Conservation (phyloP, 2,113 vertebrate genomes). For the Chlorodrepanis virens region DNA sequence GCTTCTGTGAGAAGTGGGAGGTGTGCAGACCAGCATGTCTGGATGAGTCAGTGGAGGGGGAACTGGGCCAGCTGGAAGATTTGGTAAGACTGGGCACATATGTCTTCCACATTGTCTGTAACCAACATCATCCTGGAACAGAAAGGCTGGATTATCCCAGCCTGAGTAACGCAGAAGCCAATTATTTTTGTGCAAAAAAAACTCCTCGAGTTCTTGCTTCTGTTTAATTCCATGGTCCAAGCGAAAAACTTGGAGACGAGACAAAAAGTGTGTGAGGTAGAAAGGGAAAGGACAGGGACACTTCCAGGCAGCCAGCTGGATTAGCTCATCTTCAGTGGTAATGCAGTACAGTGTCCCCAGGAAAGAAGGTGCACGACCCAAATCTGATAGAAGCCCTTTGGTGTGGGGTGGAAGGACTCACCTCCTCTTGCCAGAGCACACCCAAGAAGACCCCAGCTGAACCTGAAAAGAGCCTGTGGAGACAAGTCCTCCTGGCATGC, state of each 20-base stretch:
- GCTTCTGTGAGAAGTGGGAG: not conserved
- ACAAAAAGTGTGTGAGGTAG: not conserved
- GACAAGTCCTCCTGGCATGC: not conserved
- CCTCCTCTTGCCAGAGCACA: not conserved
- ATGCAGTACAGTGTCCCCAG: accelerated
- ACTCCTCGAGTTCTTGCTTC: not conserved
- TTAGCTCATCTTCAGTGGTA: not conserved
- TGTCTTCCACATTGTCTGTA: not conserved
- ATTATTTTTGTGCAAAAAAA: not conserved
- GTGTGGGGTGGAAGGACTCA: not conserved
- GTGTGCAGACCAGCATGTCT: not conserved
- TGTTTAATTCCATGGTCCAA: not conserved
- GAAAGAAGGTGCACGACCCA: not conserved
- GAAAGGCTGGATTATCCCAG: not conserved
- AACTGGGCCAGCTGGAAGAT: slow-evolving; percentile 28
- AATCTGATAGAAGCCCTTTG: not conserved
- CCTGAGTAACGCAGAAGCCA: not conserved
- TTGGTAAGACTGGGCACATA: slow-evolving; percentile 4
- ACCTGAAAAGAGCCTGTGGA: not conserved
- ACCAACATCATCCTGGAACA: slow-evolving; percentile 25
- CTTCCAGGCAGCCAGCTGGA: not conserved
- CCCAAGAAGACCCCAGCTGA: not conserved
- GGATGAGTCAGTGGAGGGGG: slow-evolving; percentile 2
- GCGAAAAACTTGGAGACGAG: not conserved
- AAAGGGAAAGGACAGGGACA: not conserved